Percentiles rank a stretch among this genome's conserved stretches.
phyloP scores from a whole-genome alignment of 2,797 vertebrate genomes.

The Peromyscus eremicus region DNA sequence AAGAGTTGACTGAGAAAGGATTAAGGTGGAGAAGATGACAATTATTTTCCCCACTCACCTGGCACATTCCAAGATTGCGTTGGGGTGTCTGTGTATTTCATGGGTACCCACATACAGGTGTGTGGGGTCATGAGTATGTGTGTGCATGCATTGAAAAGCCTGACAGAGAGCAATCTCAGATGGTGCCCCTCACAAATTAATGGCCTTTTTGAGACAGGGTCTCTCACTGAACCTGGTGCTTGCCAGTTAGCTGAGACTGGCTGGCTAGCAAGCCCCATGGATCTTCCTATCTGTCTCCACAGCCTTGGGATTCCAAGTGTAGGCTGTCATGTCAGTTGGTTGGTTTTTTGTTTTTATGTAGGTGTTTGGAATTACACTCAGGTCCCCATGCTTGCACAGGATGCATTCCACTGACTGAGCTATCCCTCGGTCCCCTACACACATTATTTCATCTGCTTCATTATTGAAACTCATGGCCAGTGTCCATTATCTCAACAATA shows the following conservation, averaged over 20 bases:
- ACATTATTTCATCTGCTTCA: neutral
- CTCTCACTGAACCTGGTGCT: neutral
- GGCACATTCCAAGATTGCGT: too few relatives aligned
- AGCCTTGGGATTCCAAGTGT: neutral
- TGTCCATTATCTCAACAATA: neutral
- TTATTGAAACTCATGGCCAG: neutral
- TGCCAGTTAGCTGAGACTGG: neutral
- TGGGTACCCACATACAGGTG: neutral
- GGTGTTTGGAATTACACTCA: too few relatives aligned
- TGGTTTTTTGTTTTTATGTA: neutral
- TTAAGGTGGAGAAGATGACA: neutral
- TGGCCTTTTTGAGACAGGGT: neutral
- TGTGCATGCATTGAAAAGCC: neutral
- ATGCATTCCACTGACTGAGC: neutral
- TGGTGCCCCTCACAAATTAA: neutral
- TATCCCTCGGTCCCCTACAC: neutral
- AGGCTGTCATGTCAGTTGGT: too few relatives aligned
- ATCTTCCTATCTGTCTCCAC: neutral
- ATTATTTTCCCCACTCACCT: neutral
- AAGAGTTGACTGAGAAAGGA: neutral
- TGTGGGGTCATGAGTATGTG: neutral
- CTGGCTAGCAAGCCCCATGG: neutral
- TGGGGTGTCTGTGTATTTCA: neutral
- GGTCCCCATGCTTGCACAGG: neutral
- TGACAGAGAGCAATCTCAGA: neutral